Evolutionary conservation across 2,113 vertebrate genomes (phyloP).

Genomic region (Siniperca chuatsi): DNA sequence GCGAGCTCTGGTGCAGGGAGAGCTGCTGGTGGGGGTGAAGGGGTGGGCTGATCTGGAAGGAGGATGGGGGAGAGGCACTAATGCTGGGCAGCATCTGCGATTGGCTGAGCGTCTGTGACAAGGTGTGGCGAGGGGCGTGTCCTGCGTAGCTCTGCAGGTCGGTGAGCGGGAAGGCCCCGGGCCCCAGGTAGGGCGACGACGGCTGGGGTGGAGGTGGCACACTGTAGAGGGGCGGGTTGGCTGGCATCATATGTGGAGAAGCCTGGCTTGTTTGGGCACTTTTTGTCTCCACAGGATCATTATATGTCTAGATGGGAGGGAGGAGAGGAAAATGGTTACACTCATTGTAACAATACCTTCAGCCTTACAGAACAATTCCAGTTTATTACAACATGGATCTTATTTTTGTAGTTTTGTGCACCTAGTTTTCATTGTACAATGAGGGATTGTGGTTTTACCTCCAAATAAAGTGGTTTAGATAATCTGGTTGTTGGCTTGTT

Average conservation of each 20-base stretch:
- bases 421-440: neutral
- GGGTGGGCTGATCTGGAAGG: conserved; percentile 96
- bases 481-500: neutral
- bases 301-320: conserved; percentile 87
- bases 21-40: conserved; percentile 95
- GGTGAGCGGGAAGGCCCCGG: conserved; percentile 92
- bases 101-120: conserved; percentile 91
- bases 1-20: conserved; percentile 93
- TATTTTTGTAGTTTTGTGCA: neutral
- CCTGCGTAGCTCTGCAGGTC: conserved; percentile 95
- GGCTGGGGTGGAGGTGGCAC: conserved; percentile 90
- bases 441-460: neutral
- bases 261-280: conserved; percentile 87
- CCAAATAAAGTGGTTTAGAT: conserved; percentile 17
- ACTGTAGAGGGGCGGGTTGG: conserved; percentile 92
- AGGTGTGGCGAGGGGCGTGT: conserved; percentile 89
- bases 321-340: neutral
- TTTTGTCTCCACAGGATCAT: conserved; percentile 92
- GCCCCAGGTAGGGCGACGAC: conserved; percentile 91
- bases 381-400: neutral
- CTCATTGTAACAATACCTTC: neutral
- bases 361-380: neutral
- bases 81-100: conserved; percentile 95
- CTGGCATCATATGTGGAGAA: conserved; percentile 94
- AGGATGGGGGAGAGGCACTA: conserved; percentile 94